Evolutionary conservation across 2,797 vertebrate genomes (phyloP).

Genomic region (Brachyalestes nurse): DNA sequence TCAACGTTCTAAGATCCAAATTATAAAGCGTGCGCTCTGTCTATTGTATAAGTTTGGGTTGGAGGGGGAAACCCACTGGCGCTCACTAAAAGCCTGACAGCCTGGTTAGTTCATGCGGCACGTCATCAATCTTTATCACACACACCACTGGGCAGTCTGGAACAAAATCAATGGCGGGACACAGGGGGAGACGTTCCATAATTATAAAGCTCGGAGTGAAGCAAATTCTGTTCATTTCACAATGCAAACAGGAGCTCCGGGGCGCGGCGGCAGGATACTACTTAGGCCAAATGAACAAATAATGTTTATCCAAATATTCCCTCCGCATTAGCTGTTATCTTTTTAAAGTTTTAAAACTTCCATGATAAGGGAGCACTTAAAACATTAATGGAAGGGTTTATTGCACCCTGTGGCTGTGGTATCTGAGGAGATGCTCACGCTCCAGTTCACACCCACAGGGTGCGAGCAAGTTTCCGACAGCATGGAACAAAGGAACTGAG

Average conservation of each 20-base stretch:
- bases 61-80: background rate
- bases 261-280: background rate
- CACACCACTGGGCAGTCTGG: slow-evolving; percentile 8
- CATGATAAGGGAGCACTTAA: slow-evolving; percentile 9
- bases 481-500: slow-evolving; percentile 32
- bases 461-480: slow-evolving; percentile 23
- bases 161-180: slow-evolving; percentile 35
- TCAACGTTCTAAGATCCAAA: background rate
- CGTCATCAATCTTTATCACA: slow-evolving; percentile 25
- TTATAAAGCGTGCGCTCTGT: background rate
- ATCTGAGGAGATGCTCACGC: slow-evolving; percentile 30
- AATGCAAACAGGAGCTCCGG: slow-evolving; percentile 41
- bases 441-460: slow-evolving; percentile 21
- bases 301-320: slow-evolving; percentile 18
- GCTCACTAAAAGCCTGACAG: background rate
- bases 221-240: slow-evolving; percentile 21
- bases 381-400: slow-evolving; percentile 15
- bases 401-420: slow-evolving; percentile 23
- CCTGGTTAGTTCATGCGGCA: background rate
- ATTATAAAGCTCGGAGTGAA: slow-evolving; percentile 36
- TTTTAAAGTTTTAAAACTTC: slow-evolving; percentile 9
- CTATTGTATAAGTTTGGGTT: background rate
- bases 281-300: slow-evolving; percentile 17
- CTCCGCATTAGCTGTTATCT: background rate
- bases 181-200: slow-evolving; percentile 14